Evolutionary conservation across 2,113 vertebrate genomes (phyloP).

Genomic region (Mus pahari): DNA sequence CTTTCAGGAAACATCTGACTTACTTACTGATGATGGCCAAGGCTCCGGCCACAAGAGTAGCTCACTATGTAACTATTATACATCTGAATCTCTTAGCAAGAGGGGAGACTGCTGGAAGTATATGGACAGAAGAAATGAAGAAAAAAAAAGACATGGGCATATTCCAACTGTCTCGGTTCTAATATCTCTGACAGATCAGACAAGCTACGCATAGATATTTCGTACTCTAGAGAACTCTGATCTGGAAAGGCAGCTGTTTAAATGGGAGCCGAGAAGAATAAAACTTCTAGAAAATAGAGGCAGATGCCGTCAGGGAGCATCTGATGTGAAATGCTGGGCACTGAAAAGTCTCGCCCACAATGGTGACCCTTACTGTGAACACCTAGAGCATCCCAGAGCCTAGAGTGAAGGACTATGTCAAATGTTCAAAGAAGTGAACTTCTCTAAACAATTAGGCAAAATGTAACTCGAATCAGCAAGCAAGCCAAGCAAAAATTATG

Average conservation of each 20-base stretch:
- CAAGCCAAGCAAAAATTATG: neutral
- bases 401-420: neutral
- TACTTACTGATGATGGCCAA: neutral
- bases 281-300: neutral
- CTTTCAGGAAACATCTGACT: neutral
- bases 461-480: conserved; percentile 3
- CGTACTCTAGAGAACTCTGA: conserved; percentile 31
- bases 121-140: neutral
- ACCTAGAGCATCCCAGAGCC: neutral
- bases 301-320: neutral
- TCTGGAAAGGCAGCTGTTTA: neutral
- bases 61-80: neutral
- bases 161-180: neutral
- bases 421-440: neutral
- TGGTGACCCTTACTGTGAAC: neutral
- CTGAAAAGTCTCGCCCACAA: neutral
- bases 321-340: neutral
- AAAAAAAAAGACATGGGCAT: neutral
- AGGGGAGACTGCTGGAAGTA: neutral
- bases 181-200: neutral
- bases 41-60: neutral
- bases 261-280: neutral
- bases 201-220: neutral
- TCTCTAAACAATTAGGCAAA: neutral
- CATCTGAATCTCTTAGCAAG: neutral